These are phyloP conservation scores for Caiman crocodilus DNA, from an alignment of 2,797 vertebrate genomes.

Conservation along the genomic window DNA sequence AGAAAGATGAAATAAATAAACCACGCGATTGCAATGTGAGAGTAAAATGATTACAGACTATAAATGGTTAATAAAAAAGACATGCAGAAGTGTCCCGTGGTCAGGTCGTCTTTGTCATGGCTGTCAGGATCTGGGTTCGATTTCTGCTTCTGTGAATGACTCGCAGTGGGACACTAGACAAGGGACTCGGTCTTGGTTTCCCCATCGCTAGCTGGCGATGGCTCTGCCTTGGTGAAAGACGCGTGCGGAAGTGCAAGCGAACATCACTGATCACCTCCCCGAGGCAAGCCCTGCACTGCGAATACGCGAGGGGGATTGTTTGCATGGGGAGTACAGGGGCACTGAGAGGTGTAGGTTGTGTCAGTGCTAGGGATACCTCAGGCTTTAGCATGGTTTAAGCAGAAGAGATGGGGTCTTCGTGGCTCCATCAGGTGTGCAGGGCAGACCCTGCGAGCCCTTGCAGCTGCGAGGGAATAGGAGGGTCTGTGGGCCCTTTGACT, in stretches of 20 bases:
- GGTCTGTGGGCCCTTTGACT: too few species aligned
- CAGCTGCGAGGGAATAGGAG: too few species aligned
- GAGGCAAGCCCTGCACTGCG: not conserved
- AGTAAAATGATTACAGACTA: slow-evolving; percentile 60
- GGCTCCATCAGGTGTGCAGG: not conserved
- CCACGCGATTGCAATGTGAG: slow-evolving; percentile 69
- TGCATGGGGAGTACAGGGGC: not conserved
- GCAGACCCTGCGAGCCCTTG: too few species aligned
- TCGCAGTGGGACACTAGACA: not conserved
- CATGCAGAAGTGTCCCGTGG: not conserved
- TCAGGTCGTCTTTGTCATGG: not conserved
- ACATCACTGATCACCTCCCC: not conserved
- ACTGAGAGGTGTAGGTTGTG: not conserved
- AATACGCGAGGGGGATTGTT: not conserved
- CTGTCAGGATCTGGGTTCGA: not conserved
- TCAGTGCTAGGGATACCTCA: not conserved
- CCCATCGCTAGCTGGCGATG: not conserved
- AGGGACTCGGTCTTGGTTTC: not conserved
- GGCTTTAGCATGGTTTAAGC: not conserved
- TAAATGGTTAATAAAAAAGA: slow-evolving; percentile 80
- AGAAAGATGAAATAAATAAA: not conserved
- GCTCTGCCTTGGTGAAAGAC: not conserved
- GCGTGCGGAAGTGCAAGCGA: not conserved
- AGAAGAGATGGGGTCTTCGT: not conserved
- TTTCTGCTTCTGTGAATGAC: not conserved